A percentile compares a stretch with the other conserved stretches of the same genome.
phyloP scores from a whole-genome alignment of 2,888 invertebrate species.

The Hypena proboscidalis region DNA sequence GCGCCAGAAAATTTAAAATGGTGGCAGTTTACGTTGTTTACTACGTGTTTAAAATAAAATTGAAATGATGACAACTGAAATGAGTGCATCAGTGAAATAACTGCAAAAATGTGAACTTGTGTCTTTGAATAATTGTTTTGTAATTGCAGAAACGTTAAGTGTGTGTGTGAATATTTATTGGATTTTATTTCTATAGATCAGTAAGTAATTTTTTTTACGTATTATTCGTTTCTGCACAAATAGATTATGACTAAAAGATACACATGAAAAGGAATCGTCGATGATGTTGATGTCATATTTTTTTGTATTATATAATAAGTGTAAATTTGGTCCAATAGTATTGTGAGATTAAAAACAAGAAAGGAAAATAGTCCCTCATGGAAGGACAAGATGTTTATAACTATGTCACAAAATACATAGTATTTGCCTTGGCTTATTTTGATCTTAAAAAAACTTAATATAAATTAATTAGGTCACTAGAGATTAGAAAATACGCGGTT shows the following conservation, averaged over 20 bases:
- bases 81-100: slow-evolving; percentile 44
- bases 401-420: too few species aligned
- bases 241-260: slow-evolving; percentile 1
- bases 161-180: slow-evolving; percentile 37
- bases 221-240: neutral
- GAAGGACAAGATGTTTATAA: too few species aligned
- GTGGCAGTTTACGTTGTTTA: slow-evolving; percentile 67
- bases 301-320: too few species aligned
- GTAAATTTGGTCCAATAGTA: too few species aligned
- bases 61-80: slow-evolving; percentile 73
- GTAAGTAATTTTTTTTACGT: slow-evolving; percentile 33
- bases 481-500: too few species aligned
- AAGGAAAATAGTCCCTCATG: too few species aligned
- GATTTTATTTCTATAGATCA: slow-evolving; percentile 29
- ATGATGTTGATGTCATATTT: too few species aligned
- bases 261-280: too few species aligned
- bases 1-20: slow-evolving; percentile 78
- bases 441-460: too few species aligned
- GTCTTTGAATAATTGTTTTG: slow-evolving; percentile 30
- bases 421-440: too few species aligned
- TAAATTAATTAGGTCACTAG: too few species aligned
- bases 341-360: too few species aligned
- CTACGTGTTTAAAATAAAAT: slow-evolving; percentile 80
- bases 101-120: slow-evolving; percentile 62
- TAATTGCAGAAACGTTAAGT: slow-evolving; percentile 28